Base-by-base conservation (phyloP, 2,888 invertebrate genomes). In the Dichetophora obliterata region DNA sequence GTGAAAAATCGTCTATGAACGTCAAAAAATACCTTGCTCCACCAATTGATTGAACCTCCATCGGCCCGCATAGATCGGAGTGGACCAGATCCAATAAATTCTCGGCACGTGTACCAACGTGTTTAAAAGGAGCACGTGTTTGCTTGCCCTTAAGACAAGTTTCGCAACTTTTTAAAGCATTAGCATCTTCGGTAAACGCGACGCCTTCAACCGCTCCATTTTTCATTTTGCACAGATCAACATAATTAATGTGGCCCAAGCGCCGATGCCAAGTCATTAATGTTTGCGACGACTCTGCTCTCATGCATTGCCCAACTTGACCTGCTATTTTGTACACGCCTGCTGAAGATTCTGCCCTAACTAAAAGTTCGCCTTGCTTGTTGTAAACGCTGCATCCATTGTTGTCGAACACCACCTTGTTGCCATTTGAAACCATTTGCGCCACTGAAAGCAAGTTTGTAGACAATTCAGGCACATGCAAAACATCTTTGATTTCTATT, bases 1-100 rank as follows among this genome's bases (percentile, higher is more conserved):
- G 66, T 14, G 72, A 68, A 61, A 68, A 76, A 52, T 76, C 76
- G 27, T 76, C 72, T 24, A 73, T 68, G 59, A 76, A 76, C 6
- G 68, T 14, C 14, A 77, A 11, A 14, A 77, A 74, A 54, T 77
- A 74, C 63, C 65, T 61, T 68, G 68, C 77, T 54, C 54, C 43
- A 11, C 69, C 50, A 24, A 77, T 74, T 8, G 77, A 70, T n/a
- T 16, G 5, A 31, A 63, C 74, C 52, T 74, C 65, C 63, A 77
- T 77, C 2, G 73, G 69, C 2, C 73, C 73, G 27, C 69, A 77
- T 65, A 74, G 52, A 19, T 77, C 61, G 6, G 73, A 74, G 16
- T 77, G 74, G 16, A 77, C 19, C 16, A 77, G 54, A 31, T 77
- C 61, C 6, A 77, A 69, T 19, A 77, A 63, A 24, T 52, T 50